phyloP scores from a whole-genome alignment of 2,797 vertebrate genomes.

The Oreochromis mossambicus region DNA sequence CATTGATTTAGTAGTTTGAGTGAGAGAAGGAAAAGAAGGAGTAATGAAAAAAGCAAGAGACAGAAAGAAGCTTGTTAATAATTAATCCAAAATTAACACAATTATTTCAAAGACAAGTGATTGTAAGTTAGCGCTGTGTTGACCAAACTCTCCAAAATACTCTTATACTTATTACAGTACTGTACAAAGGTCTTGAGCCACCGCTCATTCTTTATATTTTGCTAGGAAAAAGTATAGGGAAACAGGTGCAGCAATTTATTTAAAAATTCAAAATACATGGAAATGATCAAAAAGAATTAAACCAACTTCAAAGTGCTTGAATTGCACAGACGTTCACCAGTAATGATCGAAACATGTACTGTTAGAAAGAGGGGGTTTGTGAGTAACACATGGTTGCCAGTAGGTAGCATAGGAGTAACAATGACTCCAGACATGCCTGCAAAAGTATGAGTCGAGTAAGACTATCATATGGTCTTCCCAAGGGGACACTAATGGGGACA shows the following conservation, averaged over 20 bases:
- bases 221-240: not conserved
- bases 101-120: not conserved
- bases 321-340: not conserved
- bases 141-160: not conserved
- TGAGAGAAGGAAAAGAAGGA: not conserved
- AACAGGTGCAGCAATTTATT: not conserved
- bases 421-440: not conserved
- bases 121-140: not conserved
- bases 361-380: not conserved
- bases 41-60: not conserved
- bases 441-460: not conserved
- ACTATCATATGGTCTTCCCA: not conserved
- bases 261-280: not conserved
- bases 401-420: not conserved
- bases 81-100: conserved; percentile 46
- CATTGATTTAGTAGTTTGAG: conserved; percentile 37
- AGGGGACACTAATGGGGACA: not conserved
- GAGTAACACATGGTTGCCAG: not conserved
- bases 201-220: not conserved
- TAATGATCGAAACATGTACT: not conserved
- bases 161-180: not conserved
- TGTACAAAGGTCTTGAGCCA: not conserved
- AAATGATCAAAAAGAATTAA: not conserved
- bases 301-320: not conserved
- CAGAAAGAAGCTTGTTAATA: conserved; percentile 27